These are phyloP conservation scores for Brachyhypopomus gauderio DNA, from an alignment of 2,113 vertebrate genomes.

Conservation along the genomic window DNA sequence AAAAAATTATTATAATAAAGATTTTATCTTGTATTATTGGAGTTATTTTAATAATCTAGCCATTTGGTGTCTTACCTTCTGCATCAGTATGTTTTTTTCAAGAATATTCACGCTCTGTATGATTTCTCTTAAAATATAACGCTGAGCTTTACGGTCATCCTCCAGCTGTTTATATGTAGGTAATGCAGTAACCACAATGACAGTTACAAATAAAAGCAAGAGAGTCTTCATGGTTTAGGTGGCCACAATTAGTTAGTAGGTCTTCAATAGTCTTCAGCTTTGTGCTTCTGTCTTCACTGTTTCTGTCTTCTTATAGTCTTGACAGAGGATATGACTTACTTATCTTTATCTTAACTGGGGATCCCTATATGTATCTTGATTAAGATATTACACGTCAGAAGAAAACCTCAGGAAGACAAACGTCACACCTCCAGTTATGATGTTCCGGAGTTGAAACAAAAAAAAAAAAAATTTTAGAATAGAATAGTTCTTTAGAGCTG, in stretches of 20 bases:
- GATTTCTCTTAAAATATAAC: conserved; percentile 6
- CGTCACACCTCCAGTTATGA: neutral
- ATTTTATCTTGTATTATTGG: neutral
- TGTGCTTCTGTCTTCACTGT: neutral
- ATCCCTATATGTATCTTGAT: neutral
- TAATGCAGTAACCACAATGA: neutral
- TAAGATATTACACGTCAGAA: neutral
- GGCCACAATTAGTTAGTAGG: neutral
- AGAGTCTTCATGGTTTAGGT: conserved; percentile 28
- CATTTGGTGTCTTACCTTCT: neutral
- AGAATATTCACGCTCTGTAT: neutral
- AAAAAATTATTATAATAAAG: neutral
- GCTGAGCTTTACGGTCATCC: neutral
- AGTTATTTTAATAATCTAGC: neutral
- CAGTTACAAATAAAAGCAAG: neutral
- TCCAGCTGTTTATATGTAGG: fast-evolving
- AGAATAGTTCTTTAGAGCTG: no score
- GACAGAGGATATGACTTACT: neutral
- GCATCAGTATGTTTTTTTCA: neutral
- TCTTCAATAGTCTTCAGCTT: neutral
- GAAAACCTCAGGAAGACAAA: neutral
- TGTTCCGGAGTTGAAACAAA: neutral
- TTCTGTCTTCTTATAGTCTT: neutral
- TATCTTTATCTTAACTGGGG: neutral
- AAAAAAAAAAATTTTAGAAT: no score